Conservation (phyloP, 2,113 vertebrate species). For the Taurulus bubalis region DNA sequence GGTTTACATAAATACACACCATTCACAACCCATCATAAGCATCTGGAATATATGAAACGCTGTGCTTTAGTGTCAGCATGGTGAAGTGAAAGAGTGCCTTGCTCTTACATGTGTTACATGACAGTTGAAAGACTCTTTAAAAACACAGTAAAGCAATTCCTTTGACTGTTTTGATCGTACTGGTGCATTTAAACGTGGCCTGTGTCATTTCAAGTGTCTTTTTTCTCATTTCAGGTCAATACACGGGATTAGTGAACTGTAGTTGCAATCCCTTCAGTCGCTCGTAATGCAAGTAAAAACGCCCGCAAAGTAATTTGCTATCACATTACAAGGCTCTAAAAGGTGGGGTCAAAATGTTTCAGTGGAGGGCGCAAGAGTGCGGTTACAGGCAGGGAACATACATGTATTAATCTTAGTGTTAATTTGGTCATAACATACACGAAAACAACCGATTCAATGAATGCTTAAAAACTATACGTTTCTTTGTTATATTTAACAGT, state of each 20-base stretch:
- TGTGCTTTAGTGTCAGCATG: neutral
- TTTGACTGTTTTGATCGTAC: neutral
- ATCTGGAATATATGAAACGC: neutral
- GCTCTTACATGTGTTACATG: neutral
- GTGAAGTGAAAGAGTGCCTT: neutral
- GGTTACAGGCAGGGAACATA: neutral
- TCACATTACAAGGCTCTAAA: conserved; percentile 19
- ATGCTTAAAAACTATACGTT: neutral
- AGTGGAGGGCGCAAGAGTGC: conserved; percentile 14
- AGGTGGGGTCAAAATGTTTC: conserved; percentile 35
- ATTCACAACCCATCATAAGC: neutral
- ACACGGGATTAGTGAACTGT: neutral
- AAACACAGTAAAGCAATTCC: neutral
- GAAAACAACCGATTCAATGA: neutral
- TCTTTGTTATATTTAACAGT: neutral
- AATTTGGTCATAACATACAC: neutral
- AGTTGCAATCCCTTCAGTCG: neutral
- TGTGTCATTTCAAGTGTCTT: neutral
- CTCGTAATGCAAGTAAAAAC: conserved; percentile 5
- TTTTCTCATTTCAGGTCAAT: neutral
- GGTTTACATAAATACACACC: neutral
- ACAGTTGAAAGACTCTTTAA: neutral
- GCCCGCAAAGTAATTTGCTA: neutral
- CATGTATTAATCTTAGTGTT: neutral
- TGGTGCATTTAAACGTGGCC: neutral